phyloP scores from a whole-genome alignment of 92 coral and sea anemone species.

The Parazoanthus atlanticus region DNA sequence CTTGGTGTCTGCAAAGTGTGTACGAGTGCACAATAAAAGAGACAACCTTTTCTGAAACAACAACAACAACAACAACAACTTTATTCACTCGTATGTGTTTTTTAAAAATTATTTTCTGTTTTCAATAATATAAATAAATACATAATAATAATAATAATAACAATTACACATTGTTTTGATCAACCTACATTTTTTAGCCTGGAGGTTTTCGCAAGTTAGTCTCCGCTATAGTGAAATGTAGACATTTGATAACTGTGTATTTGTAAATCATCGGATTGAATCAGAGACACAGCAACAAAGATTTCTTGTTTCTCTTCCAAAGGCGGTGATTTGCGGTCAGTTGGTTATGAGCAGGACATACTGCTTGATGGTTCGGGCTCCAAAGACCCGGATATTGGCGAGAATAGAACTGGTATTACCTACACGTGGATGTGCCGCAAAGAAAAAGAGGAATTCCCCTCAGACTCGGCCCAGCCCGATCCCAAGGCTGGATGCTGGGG shows the following conservation, averaged over 20 bases:
- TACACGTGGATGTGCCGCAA: conserved; percentile 85
- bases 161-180: no score
- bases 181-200: no score
- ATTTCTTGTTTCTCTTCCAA: neutral
- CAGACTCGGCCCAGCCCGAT: conserved; percentile 42
- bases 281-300: neutral
- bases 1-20: no score
- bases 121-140: no score
- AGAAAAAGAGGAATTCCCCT: conserved; percentile 63
- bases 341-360: conserved; percentile 72
- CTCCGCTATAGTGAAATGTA: no score
- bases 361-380: conserved; percentile 81
- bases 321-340: conserved; percentile 85
- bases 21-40: no score
- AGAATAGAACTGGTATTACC: conserved; percentile 65
- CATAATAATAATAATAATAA: no score
- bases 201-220: no score
- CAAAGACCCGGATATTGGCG: conserved; percentile 79
- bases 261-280: neutral
- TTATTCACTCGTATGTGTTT: no score
- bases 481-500: conserved; percentile 81
- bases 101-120: no score
- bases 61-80: neutral
- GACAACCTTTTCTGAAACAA: no score
- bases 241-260: no score